Percentiles rank a stretch among this genome's conserved stretches.
Conservation (phyloP, 2,888 invertebrate species). For the Hypomecis atomaria region DNA sequence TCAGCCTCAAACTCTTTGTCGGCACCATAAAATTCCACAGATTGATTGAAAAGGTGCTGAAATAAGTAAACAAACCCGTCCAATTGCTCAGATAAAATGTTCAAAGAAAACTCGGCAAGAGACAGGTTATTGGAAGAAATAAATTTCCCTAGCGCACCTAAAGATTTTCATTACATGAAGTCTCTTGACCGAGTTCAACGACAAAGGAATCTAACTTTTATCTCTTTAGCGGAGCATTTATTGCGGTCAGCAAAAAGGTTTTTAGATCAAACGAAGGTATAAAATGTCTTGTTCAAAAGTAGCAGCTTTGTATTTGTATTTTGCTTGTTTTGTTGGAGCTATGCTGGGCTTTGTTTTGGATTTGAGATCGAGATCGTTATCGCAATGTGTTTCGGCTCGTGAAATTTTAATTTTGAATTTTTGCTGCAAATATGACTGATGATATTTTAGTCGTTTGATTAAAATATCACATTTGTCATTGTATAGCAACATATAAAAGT, state of each 20-base stretch:
- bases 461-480: too few species aligned
- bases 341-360: constrained; percentile 40
- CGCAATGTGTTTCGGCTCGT: neutral
- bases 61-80: constrained; percentile 43
- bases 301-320: constrained; percentile 37
- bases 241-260: constrained; percentile 73
- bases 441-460: too few species aligned
- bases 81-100: constrained; percentile 43
- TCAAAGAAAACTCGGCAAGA: constrained; percentile 44
- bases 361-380: constrained; percentile 23
- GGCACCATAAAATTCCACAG: constrained; percentile 31
- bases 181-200: constrained; percentile 69
- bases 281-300: constrained; percentile 57
- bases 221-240: constrained; percentile 73
- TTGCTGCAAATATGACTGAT: too few species aligned
- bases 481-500: too few species aligned
- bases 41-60: constrained; percentile 41
- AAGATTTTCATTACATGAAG: constrained; percentile 75
- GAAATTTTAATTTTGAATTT: neutral
- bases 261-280: constrained; percentile 65
- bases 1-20: constrained; percentile 39
- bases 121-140: constrained; percentile 58
- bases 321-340: constrained; percentile 41
- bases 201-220: constrained; percentile 76
- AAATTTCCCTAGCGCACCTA: constrained; percentile 64